Conservation (phyloP, 2,888 invertebrate species). For the Digitonthophagus gazella region DNA sequence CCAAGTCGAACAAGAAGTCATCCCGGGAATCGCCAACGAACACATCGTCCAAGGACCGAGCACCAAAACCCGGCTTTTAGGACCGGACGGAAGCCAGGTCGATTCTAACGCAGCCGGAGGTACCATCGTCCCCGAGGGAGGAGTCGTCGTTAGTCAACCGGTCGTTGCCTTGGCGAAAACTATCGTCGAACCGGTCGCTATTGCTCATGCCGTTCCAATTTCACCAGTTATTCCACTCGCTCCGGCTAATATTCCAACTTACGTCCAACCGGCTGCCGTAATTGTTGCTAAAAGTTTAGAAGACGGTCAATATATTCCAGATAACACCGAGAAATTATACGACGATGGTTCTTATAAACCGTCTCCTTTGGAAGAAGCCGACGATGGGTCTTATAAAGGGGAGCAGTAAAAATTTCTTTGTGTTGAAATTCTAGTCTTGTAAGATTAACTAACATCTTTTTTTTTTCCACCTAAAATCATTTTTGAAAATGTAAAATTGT, state of each 20-base stretch:
- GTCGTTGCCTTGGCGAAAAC: slow-evolving; percentile 14
- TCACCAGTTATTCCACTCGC: slow-evolving; percentile 8
- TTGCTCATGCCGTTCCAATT: slow-evolving; percentile 8
- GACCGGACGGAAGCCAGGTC: slow-evolving; percentile 31
- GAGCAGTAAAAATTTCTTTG: slow-evolving; percentile 12
- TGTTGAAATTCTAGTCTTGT: slow-evolving; percentile 15
- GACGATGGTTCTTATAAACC: slow-evolving; percentile 43
- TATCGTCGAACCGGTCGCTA: slow-evolving; percentile 15
- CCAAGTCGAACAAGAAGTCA: slow-evolving; percentile 26
- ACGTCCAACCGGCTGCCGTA: slow-evolving; percentile 30
- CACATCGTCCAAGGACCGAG: slow-evolving; percentile 31
- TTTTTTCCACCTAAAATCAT: slow-evolving; percentile 2
- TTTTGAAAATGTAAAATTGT: slow-evolving; percentile 3
- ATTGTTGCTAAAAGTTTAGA: slow-evolving; percentile 23
- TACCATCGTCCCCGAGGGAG: slow-evolving; percentile 21
- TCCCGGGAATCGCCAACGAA: slow-evolving; percentile 24
- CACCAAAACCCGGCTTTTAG: slow-evolving; percentile 28
- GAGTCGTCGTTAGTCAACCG: slow-evolving; percentile 12
- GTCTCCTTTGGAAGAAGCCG: slow-evolving; percentile 18
- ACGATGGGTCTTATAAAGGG: slow-evolving; percentile 22
- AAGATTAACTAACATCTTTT: slow-evolving; percentile 9
- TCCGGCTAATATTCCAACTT: slow-evolving; percentile 20
- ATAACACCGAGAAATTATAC: slow-evolving; percentile 40
- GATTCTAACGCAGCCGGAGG: slow-evolving; percentile 30
- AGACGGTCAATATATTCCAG: slow-evolving; percentile 39